phyloP scores from a whole-genome alignment of 2,888 invertebrate genomes.

The Calameuta pallipes region DNA sequence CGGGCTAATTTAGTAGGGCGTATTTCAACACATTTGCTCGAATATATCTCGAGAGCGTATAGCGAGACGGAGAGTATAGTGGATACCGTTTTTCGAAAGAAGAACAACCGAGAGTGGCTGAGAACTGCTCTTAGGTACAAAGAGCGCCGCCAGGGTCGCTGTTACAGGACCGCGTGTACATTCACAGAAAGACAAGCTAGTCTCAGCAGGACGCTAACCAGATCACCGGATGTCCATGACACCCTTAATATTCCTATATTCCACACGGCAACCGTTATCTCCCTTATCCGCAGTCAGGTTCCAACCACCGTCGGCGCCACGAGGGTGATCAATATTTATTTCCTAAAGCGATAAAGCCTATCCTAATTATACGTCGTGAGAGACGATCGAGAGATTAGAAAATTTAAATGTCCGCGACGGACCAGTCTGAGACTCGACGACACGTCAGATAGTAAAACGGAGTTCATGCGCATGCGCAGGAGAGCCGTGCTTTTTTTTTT shows the following conservation, averaged over 20 bases:
- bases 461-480: too few relatives aligned
- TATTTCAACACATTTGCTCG: slow-evolving; percentile 47
- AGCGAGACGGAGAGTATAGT: neutral
- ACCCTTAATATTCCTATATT: slow-evolving; percentile 48
- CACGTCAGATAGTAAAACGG: neutral
- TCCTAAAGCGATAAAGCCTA: neutral
- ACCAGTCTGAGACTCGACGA: neutral
- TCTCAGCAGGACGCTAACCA: slow-evolving; percentile 54
- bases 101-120: slow-evolving; percentile 1
- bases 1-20: slow-evolving; percentile 42
- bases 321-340: slow-evolving; percentile 2
- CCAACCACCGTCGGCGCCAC: neutral
- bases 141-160: slow-evolving; percentile 35
- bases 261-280: slow-evolving; percentile 37
- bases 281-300: slow-evolving; percentile 8
- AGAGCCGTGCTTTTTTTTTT: too few relatives aligned
- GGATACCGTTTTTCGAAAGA: neutral
- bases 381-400: neutral
- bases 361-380: slow-evolving; percentile 2
- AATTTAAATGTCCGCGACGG: neutral
- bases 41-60: slow-evolving; percentile 31
- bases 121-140: slow-evolving; percentile 31
- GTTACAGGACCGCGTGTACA: slow-evolving; percentile 20
- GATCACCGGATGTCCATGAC: slow-evolving; percentile 62
- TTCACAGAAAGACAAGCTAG: slow-evolving; percentile 16